Evolutionary conservation across 1,140 invertebrate species (phyloP), one percentile per base, ranked within the genome.

Genomic region (Drosophila ogumai): DNA sequence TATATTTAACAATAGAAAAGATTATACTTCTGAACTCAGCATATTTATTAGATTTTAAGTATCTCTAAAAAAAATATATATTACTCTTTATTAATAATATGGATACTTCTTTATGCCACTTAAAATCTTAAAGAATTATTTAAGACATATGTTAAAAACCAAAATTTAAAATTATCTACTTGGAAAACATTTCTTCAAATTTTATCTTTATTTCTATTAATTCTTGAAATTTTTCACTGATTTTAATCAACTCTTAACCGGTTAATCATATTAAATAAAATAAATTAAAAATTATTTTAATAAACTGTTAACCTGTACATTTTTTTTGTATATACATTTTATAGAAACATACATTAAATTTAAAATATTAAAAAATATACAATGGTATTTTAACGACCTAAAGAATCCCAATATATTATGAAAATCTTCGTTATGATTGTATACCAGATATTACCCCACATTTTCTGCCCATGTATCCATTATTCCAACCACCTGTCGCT

Each of bases 401-500:
- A 13, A 0, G 1, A 7, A 50, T 12, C 5, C 2, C 6, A 0
- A 19, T n/a, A n/a, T 9, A 8, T 8, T 5, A 0, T 8, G 0
- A 19, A 19, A 13, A 52, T 34, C 13, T 34, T 25, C 3, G 6
- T 4, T 9, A 9, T 28, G 6, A 1, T 31, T 15, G 1, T 6
- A 6, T 5, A 28, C 4, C 10, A 28, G 3, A n/a, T 28, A 12
- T 31, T 10, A 6, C 8, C 34, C 0, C 12, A 15, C 0, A 25
- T 10, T 55, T 55, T 55, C 36, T 55, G 13, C 0, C 13, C 5
- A 55, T 55, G 52, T 38, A 55, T n/a, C 52, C 19, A 25, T 25
- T 55, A 32, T 61, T 19, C 32, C 22, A 57, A 40, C 63, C 63
- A 66, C 55, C 56, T 60, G 63, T 66, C 41, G 63, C 40, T 36